A percentile compares a stretch with the other conserved stretches of the same genome.
phyloP scores from a whole-genome alignment of 1,140 invertebrate species.

The Pantala flavescens region DNA sequence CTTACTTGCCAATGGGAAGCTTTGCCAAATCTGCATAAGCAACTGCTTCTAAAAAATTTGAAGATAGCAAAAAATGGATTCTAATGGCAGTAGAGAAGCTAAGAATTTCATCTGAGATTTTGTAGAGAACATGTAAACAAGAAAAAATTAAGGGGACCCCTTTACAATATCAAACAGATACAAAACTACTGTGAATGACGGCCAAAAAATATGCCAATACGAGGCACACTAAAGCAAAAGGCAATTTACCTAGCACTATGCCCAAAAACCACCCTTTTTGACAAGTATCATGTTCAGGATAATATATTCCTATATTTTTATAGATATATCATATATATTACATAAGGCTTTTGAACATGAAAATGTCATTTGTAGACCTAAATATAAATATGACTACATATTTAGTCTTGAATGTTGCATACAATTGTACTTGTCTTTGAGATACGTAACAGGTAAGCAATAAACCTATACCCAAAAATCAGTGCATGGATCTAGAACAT shows the following conservation, averaged over 20 bases:
- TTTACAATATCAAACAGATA: background rate
- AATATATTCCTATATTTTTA: conserved; percentile 13
- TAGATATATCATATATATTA: conserved; percentile 1
- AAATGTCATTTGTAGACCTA: background rate
- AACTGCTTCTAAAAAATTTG: no score
- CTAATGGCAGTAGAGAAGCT: no score
- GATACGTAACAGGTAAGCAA: conserved; percentile 9
- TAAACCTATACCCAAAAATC: conserved; percentile 11
- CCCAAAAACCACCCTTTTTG: background rate
- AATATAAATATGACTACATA: conserved; percentile 13
- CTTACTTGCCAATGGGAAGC: no score
- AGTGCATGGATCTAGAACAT: conserved; percentile 10
- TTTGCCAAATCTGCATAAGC: no score
- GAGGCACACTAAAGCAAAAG: conserved; percentile 4
- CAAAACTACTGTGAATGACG: background rate
- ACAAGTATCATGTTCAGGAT: conserved; percentile 6
- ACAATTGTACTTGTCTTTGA: conserved; percentile 15
- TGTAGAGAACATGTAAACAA: background rate
- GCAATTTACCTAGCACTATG: conserved; percentile 5
- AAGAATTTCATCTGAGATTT: no score
- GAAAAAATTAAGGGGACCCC: background rate
- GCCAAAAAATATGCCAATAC: background rate
- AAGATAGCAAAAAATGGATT: no score
- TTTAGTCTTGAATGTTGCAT: conserved; percentile 15
- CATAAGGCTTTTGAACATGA: conserved; percentile 4